Conservation (phyloP, 1,140 invertebrate species). For the Drosophila nigrodunni region DNA sequence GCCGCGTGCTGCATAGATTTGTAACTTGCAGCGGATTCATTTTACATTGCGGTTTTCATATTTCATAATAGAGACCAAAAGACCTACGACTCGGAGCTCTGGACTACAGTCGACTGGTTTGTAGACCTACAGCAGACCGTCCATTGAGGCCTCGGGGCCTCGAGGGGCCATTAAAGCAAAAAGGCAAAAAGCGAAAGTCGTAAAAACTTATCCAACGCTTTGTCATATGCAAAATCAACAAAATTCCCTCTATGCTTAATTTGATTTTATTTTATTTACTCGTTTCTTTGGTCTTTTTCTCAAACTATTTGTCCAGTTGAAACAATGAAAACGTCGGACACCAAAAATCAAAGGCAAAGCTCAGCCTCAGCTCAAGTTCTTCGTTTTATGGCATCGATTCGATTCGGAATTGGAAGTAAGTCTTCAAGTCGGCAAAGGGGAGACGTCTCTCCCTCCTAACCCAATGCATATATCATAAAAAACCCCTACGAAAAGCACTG, state of each 20-base stretch:
- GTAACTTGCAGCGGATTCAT: conserved; percentile 55
- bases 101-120: conserved; percentile 3
- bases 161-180: conserved; percentile 57
- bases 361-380: conserved; percentile 36
- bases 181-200: conserved; percentile 70
- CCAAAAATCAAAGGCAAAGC: conserved; percentile 12
- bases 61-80: conserved; percentile 63
- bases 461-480: conserved; percentile 7
- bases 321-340: conserved; percentile 65
- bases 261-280: conserved; percentile 67
- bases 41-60: conserved; percentile 70
- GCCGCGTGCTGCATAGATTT: conserved; percentile 77
- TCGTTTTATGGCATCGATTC: conserved; percentile 65
- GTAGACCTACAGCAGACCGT: conserved; percentile 73
- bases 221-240: conserved; percentile 78
- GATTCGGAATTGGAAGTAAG: conserved; percentile 37
- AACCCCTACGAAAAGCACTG: conserved; percentile 43
- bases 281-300: background rate
- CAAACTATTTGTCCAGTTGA: conserved; percentile 42
- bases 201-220: conserved; percentile 61
- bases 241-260: conserved; percentile 53
- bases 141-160: conserved; percentile 4
- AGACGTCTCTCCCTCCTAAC: background rate
- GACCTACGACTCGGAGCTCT: conserved; percentile 13
- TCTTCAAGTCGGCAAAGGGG: conserved; percentile 13